phyloP scores from a whole-genome alignment of 1,140 invertebrate genomes.

The Myzus persicae region DNA sequence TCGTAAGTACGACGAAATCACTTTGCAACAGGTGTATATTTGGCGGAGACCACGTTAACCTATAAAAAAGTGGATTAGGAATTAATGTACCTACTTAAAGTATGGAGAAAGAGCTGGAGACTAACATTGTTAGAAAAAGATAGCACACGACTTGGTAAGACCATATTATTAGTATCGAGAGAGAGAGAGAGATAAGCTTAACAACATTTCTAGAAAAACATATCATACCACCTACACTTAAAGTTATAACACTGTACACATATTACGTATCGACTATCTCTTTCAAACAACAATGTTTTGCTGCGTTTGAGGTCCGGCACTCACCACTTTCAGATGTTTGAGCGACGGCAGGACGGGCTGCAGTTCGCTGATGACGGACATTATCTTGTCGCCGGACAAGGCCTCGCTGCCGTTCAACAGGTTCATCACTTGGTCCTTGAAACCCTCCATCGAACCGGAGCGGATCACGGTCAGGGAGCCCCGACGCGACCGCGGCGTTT shows the following conservation, averaged over 20 bases:
- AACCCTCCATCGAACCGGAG: background rate
- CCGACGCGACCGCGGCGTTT: no score
- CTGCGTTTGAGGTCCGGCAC: background rate
- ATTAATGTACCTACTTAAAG: no score
- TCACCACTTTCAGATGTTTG: slow-evolving; percentile 54
- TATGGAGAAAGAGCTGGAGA: background rate
- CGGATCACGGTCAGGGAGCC: background rate
- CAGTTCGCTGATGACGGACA: background rate
- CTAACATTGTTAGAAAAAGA: background rate
- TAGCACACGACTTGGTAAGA: background rate
- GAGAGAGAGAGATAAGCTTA: background rate
- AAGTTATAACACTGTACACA: no score
- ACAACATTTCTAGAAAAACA: background rate
- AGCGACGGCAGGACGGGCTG: slow-evolving; percentile 36
- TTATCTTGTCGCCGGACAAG: background rate
- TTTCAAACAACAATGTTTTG: no score
- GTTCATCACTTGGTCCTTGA: slow-evolving; percentile 37
- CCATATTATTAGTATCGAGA: background rate
- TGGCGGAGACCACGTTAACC: no score
- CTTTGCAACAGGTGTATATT: no score
- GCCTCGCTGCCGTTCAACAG: slow-evolving; percentile 33
- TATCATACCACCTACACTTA: background rate
- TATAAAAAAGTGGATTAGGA: background rate
- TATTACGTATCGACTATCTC: no score
- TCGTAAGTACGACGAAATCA: background rate